Evolutionary conservation across 37 sponge, comb jelly and placozoan species (phyloP), one percentile per base, ranked within the genome.

Genomic region (Diacarnus erythraeanus): DNA sequence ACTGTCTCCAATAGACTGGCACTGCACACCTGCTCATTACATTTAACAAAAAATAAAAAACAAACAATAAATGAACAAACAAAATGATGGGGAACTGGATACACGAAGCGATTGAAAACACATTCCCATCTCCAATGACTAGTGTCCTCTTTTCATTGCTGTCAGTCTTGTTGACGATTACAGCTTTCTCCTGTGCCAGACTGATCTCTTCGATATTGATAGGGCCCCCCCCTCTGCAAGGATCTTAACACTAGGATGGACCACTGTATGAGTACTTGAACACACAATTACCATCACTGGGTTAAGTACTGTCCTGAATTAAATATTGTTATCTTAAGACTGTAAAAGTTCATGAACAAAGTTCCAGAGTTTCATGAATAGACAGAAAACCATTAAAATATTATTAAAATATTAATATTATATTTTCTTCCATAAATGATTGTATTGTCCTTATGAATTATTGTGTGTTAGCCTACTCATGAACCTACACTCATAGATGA

Each of bases 161-260:
- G 10, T 67, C 67, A 23, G 51, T 34, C 47, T 76, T 89, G 83
- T 97, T 97, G 26, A 88, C 76, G 38, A 97, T 97, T 25, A 85
- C 87, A 15, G 78, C 86, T 63, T 84, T 76, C 59, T 97, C 98
- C 77, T 95, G 91, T 30, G 95, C 90, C 9, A 95, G 78, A 54
- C 92, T 95, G 51, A 56, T 68, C 58, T 92, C 91, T 26, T 96
- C 98, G 18, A 97, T 92, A 22, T 93, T 74, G 40, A 97, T 94
- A 20, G 98, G 98, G n/a, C n/a, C 15, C 98, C 98, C 35, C 87
- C 96, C 33, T 95, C 89, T 2, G 98, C 98, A 34, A 92, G 40
- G 36, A 97, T 92, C 47, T 68, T 66, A 3, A 86, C 98, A 76
- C 86, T 87, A 0, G 98, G 98, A 57, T 97, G 98, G 0, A 97